Conservation (phyloP, 1,140 invertebrate species). For the Zaprionus davidi region DNA sequence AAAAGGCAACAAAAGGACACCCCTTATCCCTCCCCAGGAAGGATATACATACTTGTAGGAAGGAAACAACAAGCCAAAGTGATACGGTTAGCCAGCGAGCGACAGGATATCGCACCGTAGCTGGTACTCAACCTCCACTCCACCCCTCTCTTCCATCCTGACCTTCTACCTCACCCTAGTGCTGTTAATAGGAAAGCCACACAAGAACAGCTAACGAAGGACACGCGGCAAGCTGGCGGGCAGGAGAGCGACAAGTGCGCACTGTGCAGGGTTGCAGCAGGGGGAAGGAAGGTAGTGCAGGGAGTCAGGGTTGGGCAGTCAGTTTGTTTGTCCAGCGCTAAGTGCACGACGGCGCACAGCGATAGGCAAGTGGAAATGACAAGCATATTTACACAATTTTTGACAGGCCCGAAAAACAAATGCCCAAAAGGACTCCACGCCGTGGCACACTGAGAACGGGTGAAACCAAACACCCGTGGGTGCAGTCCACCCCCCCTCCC, state of each 20-base stretch:
- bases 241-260: conserved; percentile 68
- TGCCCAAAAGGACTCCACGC: conserved; percentile 30
- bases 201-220: conserved; percentile 78
- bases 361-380: conserved; percentile 82
- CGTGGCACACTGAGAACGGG: conserved; percentile 59
- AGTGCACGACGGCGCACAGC: conserved; percentile 74
- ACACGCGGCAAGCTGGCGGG: conserved; percentile 61
- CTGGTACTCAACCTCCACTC: conserved; percentile 19
- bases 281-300: background rate
- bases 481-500: conserved; percentile 35
- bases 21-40: background rate
- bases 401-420: conserved; percentile 74
- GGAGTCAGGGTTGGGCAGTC: background rate
- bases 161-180: background rate
- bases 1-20: conserved; percentile 54
- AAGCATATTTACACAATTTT: conserved; percentile 84
- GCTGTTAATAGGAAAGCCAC: conserved; percentile 74
- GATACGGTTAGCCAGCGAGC: conserved; percentile 59
- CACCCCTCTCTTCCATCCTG: background rate
- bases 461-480: conserved; percentile 82
- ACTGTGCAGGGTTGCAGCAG: conserved; percentile 33
- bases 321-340: conserved; percentile 68
- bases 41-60: conserved; percentile 20
- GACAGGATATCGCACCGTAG: conserved; percentile 25
- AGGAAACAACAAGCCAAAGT: conserved; percentile 74